These are phyloP conservation scores for Podocnemis expansa DNA, from an alignment of 2,113 vertebrate genomes.

Conservation along the genomic window DNA sequence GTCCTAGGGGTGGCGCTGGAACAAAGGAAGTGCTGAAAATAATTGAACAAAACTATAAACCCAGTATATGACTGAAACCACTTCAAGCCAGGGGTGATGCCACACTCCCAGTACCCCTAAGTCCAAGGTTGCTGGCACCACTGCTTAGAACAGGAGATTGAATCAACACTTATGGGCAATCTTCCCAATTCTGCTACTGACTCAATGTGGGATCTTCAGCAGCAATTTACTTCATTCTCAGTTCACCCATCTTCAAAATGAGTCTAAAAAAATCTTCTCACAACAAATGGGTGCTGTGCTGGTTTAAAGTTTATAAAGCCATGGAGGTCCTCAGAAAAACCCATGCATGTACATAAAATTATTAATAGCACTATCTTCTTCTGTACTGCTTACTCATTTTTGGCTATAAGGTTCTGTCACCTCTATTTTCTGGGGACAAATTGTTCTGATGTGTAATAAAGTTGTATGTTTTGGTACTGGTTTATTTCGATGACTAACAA, in stretches of 20 bases:
- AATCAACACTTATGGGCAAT: neutral
- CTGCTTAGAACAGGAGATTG: too few relatives aligned
- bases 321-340: neutral
- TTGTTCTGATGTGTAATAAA: neutral
- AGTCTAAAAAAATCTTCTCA: neutral
- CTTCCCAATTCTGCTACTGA: neutral
- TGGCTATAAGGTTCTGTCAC: neutral
- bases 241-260: neutral
- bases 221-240: neutral
- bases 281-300: neutral
- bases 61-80: too few relatives aligned
- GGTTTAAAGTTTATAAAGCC: neutral
- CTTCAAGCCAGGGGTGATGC: too few relatives aligned
- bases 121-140: too few relatives aligned
- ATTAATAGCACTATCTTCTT: neutral
- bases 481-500: neutral
- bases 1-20: too few relatives aligned
- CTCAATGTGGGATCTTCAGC: neutral
- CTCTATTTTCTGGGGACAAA: neutral
- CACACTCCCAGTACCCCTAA: too few relatives aligned
- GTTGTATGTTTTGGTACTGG: neutral
- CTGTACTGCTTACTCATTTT: neutral
- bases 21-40: too few relatives aligned
- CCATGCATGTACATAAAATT: neutral
- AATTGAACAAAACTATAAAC: neutral